Conservation (phyloP, 2,888 invertebrate genomes). For the Oeneis ivallda region DNA sequence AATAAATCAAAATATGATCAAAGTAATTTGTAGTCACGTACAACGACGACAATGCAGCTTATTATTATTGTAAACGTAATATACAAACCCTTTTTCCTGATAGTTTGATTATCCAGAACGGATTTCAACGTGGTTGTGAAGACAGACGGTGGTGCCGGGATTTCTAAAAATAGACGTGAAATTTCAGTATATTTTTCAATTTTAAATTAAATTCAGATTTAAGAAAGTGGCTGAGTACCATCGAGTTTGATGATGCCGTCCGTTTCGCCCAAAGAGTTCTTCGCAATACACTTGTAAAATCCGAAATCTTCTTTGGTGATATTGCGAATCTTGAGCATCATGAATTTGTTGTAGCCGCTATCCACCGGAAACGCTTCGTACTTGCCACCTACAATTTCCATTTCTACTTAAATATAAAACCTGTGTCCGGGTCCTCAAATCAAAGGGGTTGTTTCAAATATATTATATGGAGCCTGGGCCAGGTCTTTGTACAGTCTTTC, state of each 20-base stretch:
- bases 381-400: conserved; percentile 91
- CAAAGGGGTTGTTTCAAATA: too few relatives aligned
- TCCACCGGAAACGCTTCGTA: conserved; percentile 93
- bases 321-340: conserved; percentile 94
- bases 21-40: too few relatives aligned
- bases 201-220: conserved; percentile 25
- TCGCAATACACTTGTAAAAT: conserved; percentile 94
- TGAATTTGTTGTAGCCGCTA: conserved; percentile 94
- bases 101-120: conserved; percentile 71
- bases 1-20: conserved; percentile 1
- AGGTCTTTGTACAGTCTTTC: too few relatives aligned
- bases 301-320: conserved; percentile 92
- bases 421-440: conserved; percentile 46
- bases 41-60: neutral
- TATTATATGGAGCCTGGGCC: too few relatives aligned
- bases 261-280: conserved; percentile 94
- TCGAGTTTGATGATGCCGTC: conserved; percentile 95
- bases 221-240: conserved; percentile 80
- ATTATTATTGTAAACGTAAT: neutral
- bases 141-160: conserved; percentile 91
- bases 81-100: conserved; percentile 69
- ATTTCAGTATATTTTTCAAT: conserved; percentile 20
- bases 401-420: conserved; percentile 82
- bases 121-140: conserved; percentile 81
- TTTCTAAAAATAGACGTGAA: conserved; percentile 80